phyloP scores from a whole-genome alignment of 1,140 invertebrate species.

The Formica selysi region DNA sequence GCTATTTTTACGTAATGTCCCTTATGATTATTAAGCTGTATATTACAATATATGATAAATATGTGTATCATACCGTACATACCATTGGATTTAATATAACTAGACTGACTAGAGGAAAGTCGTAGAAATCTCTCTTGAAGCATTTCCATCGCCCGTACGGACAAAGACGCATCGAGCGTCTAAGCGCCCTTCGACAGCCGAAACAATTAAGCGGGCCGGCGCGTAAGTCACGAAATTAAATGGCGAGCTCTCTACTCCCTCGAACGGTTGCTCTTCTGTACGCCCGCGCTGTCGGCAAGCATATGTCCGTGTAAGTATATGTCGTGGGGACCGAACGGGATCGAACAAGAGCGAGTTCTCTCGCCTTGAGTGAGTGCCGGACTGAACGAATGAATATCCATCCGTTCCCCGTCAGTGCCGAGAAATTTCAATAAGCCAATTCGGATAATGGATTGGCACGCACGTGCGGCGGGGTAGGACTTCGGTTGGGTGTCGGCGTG shows the following conservation, averaged over 20 bases:
- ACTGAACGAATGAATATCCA: slow-evolving; percentile 83
- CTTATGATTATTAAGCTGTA: too few relatives aligned
- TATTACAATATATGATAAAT: too few relatives aligned
- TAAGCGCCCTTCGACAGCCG: slow-evolving; percentile 53
- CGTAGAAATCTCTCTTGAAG: background rate
- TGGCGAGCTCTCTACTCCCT: slow-evolving; percentile 36
- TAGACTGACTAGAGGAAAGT: background rate
- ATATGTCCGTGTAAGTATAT: slow-evolving; percentile 46
- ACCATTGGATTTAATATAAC: background rate
- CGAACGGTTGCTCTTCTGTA: slow-evolving; percentile 31
- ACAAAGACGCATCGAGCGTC: slow-evolving; percentile 59
- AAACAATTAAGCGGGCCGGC: slow-evolving; percentile 58
- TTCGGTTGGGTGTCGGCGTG: slow-evolving; percentile 46
- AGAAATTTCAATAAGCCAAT: slow-evolving; percentile 87
- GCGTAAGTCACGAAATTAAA: slow-evolving; percentile 64
- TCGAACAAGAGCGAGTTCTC: slow-evolving; percentile 40
- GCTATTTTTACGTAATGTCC: background rate
- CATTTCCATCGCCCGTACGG: slow-evolving; percentile 28
- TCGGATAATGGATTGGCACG: slow-evolving; percentile 85
- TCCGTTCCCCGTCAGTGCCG: slow-evolving; percentile 83
- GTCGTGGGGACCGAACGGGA: slow-evolving; percentile 41
- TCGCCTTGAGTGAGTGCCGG: slow-evolving; percentile 41
- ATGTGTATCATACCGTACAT: background rate
- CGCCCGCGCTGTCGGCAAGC: slow-evolving; percentile 38
- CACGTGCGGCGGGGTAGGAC: slow-evolving; percentile 76